A percentile compares a stretch with the other conserved stretches of the same genome.
Conservation (phyloP, 2,113 vertebrate species). For the Micronycteris hirsuta region DNA sequence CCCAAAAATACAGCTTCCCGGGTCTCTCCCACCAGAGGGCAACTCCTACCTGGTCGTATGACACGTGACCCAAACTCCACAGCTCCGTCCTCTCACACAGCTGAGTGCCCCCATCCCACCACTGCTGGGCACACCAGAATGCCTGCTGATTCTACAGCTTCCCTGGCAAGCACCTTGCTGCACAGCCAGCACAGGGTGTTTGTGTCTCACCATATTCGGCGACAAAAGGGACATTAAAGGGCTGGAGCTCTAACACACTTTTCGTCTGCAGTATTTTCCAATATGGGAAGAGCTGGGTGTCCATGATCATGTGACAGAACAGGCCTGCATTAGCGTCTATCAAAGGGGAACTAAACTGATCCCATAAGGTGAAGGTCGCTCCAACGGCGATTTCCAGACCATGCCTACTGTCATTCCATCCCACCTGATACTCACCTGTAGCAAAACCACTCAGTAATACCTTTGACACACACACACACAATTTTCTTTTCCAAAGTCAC, state of each 20-base stretch:
- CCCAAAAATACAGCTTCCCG: background rate
- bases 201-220: background rate
- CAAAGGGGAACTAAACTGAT: background rate
- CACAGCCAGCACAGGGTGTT: background rate
- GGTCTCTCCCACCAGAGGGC: background rate
- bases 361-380: background rate
- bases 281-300: background rate
- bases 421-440: background rate
- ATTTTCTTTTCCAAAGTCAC: background rate
- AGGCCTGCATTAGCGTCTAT: background rate
- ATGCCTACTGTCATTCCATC: accelerated
- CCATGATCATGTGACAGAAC: background rate
- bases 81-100: background rate
- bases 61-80: too few relatives aligned
- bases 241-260: background rate
- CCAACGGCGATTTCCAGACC: background rate
- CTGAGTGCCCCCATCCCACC: accelerated
- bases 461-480: background rate
- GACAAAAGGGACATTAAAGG: background rate
- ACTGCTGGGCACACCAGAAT: background rate
- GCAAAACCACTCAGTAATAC: background rate
- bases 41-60: background rate
- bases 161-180: background rate
- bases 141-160: background rate
- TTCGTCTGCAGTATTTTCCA: background rate